These are phyloP conservation scores for Chelon labrosus DNA, from an alignment of 2,797 vertebrate species.

Conservation along the genomic window DNA sequence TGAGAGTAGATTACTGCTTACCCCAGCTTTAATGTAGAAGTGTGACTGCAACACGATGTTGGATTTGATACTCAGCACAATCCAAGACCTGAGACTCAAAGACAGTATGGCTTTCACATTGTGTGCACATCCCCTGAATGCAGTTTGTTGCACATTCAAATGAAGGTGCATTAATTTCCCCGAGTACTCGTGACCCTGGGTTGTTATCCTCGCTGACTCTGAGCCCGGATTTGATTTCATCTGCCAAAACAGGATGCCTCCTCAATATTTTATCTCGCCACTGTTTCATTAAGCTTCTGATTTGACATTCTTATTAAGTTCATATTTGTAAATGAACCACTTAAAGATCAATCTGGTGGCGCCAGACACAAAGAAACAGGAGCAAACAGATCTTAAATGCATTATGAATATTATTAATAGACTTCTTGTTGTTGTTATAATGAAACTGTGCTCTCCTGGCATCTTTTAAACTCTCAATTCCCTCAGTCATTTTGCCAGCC, in stretches of 20 bases:
- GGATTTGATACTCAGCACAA: not conserved
- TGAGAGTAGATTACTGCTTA: too few relatives aligned
- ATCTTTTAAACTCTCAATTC: constrained; percentile 54
- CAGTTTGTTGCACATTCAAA: not conserved
- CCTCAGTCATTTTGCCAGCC: constrained; percentile 49
- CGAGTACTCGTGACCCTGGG: constrained; percentile 40
- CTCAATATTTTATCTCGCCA: not conserved
- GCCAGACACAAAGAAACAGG: constrained; percentile 7
- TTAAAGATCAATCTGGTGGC: constrained; percentile 20
- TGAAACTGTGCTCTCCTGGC: constrained; percentile 42
- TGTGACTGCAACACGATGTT: not conserved
- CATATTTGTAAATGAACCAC: constrained; percentile 27
- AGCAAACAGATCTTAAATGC: constrained; percentile 39
- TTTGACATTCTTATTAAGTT: constrained; percentile 22
- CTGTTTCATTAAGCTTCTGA: constrained; percentile 10
- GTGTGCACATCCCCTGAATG: too few relatives aligned
- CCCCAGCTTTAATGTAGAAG: not conserved
- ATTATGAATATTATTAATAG: constrained; percentile 50
- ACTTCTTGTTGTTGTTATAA: constrained; percentile 53
- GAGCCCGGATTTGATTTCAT: constrained; percentile 1
- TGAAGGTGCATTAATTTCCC: constrained; percentile 8
- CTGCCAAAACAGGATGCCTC: not conserved
- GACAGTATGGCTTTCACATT: not conserved
- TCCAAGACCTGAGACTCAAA: not conserved
- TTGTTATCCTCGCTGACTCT: constrained; percentile 9